A percentile compares a stretch with the other conserved stretches of the same genome.
Evolutionary conservation across 2,888 invertebrate species (phyloP).

Genomic region (Stenchaetothrips biformis): DNA sequence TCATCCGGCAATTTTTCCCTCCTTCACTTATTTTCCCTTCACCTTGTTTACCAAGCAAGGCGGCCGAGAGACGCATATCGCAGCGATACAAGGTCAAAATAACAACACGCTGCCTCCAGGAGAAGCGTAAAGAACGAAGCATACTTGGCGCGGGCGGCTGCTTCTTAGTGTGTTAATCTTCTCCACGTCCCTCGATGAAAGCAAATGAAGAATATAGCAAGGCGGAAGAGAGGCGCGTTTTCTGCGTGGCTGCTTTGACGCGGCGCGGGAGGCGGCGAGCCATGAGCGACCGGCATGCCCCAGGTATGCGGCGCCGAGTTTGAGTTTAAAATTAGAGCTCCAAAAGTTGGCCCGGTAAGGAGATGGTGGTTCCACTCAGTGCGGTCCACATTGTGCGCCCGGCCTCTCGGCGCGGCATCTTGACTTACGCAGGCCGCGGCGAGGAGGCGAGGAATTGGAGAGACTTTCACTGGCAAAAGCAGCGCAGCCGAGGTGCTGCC

Average conservation of each 20-base stretch:
- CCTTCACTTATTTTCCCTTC: not conserved
- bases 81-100: no score
- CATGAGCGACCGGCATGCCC: not conserved
- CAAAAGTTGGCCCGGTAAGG: not conserved
- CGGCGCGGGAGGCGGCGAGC: not conserved
- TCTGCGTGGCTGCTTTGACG: not conserved
- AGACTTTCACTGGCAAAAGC: no score
- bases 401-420: no score
- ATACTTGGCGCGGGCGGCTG: no score
- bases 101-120: no score
- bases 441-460: no score
- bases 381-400: not conserved
- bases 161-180: no score
- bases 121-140: no score
- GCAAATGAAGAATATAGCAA: not conserved
- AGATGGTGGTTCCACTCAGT: not conserved
- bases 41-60: no score
- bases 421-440: no score
- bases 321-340: constrained; percentile 10
- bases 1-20: not conserved
- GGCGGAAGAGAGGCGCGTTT: not conserved
- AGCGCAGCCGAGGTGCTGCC: no score
- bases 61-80: no score
- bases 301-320: not conserved
- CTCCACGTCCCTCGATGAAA: not conserved